These are phyloP conservation scores for Megalurothrips usitatus DNA, from an alignment of 2,888 invertebrate species.

Conservation along the genomic window DNA sequence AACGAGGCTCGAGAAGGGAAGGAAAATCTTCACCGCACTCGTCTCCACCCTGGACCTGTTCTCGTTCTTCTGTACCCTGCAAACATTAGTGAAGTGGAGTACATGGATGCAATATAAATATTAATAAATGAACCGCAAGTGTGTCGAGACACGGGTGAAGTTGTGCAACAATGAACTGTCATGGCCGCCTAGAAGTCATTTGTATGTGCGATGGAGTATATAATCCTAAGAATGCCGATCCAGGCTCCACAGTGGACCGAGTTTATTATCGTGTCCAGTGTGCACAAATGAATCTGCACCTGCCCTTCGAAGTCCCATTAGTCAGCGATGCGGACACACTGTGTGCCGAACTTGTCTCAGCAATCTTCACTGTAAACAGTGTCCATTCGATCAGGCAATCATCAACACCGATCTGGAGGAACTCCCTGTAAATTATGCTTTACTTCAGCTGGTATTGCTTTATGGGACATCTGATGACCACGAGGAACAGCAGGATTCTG, in stretches of 20 bases:
- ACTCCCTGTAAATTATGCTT: constrained; percentile 80
- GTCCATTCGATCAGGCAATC: constrained; percentile 86
- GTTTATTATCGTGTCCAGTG: constrained; percentile 91
- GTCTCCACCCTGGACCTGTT: too few species aligned
- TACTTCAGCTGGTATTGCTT: constrained; percentile 73
- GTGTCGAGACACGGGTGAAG: too few species aligned
- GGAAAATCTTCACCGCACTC: too few species aligned
- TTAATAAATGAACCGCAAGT: too few species aligned
- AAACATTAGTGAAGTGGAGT: too few species aligned
- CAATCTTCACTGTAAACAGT: constrained; percentile 83
- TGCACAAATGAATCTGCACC: constrained; percentile 91
- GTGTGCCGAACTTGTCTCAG: constrained; percentile 86
- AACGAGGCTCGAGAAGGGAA: too few species aligned
- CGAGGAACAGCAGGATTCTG: constrained; percentile 46
- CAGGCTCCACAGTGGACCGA: constrained; percentile 98
- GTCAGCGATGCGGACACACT: constrained; percentile 90
- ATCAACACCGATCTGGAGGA: constrained; percentile 70
- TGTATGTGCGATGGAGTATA: constrained; percentile 36
- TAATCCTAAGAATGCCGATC: constrained; percentile 72
- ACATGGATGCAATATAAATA: too few species aligned
- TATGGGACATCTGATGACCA: background rate
- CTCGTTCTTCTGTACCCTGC: too few species aligned
- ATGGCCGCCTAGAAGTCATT: constrained; percentile 39
- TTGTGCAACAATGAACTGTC: constrained; percentile 40
- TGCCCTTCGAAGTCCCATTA: constrained; percentile 79